A percentile compares a stretch with the other conserved stretches of the same genome.
Conservation (phyloP, 2,113 vertebrate genomes). For the Cynoglossus semilaevis region DNA sequence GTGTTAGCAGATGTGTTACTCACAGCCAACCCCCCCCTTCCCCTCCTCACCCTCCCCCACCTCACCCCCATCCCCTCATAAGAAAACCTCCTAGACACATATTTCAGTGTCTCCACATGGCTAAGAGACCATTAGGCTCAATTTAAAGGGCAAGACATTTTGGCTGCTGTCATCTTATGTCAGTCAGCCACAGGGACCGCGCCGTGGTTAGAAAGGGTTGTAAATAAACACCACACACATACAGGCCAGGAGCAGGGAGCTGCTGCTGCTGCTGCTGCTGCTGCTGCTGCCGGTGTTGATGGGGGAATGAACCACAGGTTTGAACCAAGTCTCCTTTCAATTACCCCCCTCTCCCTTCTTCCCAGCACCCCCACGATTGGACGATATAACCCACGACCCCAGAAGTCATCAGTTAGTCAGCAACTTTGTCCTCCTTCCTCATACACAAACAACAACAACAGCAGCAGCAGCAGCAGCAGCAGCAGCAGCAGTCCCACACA, state of each 20-base stretch:
- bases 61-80: conserved; percentile 40
- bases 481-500: conserved; percentile 7
- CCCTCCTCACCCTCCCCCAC: too few species aligned
- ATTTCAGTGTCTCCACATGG: conserved; percentile 67
- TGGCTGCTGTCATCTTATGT: conserved; percentile 76
- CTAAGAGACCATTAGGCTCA: conserved; percentile 71
- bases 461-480: too few species aligned
- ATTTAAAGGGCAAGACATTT: conserved; percentile 76
- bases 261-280: conserved; percentile 54
- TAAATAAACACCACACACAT: conserved; percentile 78
- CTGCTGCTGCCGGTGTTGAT: conserved; percentile 52
- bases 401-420: conserved; percentile 66
- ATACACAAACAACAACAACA: too few species aligned
- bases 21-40: too few species aligned
- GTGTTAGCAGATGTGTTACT: conserved; percentile 75
- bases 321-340: conserved; percentile 65
- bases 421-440: conserved; percentile 43
- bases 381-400: conserved; percentile 64
- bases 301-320: conserved; percentile 61
- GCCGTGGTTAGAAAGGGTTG: conserved; percentile 75
- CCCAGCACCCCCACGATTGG: conserved; percentile 49
- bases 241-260: conserved; percentile 56
- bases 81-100: conserved; percentile 74
- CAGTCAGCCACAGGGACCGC: conserved; percentile 75
- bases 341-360: conserved; percentile 42